Evolutionary conservation across 2,888 invertebrate species (phyloP).

Genomic region (Athripsodes cinereus): DNA sequence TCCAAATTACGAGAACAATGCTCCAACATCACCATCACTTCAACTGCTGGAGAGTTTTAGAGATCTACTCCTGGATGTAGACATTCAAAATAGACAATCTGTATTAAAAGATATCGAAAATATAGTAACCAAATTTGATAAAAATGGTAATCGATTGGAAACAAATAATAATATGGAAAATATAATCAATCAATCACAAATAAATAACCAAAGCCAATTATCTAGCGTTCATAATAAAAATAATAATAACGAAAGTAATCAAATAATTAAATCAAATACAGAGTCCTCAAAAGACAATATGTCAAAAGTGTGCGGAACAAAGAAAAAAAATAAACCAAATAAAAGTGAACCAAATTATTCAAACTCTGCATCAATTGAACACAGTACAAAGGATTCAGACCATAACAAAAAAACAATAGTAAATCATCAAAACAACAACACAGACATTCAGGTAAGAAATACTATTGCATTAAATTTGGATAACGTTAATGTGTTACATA

Average conservation of each 20-base stretch:
- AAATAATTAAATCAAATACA: not conserved
- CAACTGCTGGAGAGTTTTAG: conserved; percentile 16
- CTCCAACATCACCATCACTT: conserved; percentile 7
- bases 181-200: no score
- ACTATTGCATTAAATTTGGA: conserved; percentile 9
- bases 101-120: conserved; percentile 36
- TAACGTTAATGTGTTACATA: conserved; percentile 3
- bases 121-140: conserved; percentile 32
- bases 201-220: no score
- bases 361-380: no score
- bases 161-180: not conserved
- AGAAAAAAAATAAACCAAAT: not conserved
- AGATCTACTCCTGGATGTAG: conserved; percentile 20
- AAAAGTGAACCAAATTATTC: no score
- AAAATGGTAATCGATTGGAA: not conserved
- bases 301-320: not conserved
- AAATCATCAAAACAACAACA: conserved; percentile 4
- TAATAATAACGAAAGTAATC: not conserved
- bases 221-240: no score
- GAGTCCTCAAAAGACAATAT: not conserved
- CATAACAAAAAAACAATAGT: not conserved
- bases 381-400: no score
- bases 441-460: conserved; percentile 13
- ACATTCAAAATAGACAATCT: conserved; percentile 12
- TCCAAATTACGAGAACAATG: not conserved